Evolutionary conservation across 2,113 vertebrate genomes (phyloP), one percentile per base, ranked within the genome.

Genomic region (Chiloscyllium plagiosum): DNA sequence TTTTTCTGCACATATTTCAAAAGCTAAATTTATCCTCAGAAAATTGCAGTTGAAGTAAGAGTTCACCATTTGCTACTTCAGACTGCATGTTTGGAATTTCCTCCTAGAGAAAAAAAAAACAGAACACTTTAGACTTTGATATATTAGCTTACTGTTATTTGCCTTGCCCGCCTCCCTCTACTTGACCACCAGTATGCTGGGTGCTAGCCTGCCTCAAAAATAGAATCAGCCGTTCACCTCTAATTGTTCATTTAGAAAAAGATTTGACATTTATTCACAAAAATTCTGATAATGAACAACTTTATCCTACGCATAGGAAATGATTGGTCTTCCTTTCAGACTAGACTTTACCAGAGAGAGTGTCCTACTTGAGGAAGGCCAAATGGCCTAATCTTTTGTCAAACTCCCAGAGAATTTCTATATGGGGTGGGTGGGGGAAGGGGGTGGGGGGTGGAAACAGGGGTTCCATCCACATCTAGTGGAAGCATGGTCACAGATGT

Each of bases 401-500:
- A 61, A 65, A 65, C 13, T 26, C 56, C 52, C 3, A 3, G 0
- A 90, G 47, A 52, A 19, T 22, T 10, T 26, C 24, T 87, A 6
- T 50, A n/a, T 92, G 61, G 1, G 61, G n/a, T n/a, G n/a, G n/a
- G n/a, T 33, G 65, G 10, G 15, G 3, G n/a, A 4, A 19, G 2
- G 7, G 29, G n/a, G n/a, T n/a, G n/a, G n/a, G n/a, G n/a, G n/a
- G n/a, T n/a, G n/a, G n/a, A n/a, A 47, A 85, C 96, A 80, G 94
- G n/a, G 69, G 50, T 86, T 37, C 65, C 96, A 97, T 96, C 96
- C 96, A 96, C 96, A 96, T 87, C 87, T 96, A 86, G 85, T 96
- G 96, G 96, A 78, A 95, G 29, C 3, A 8, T 3, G 4, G 19
- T 29, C 95, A 95, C 96, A 96, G 97, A 96, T 97, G 96, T 96